Conservation (phyloP, 2,888 invertebrate genomes). For the Caenorhabditis afra region DNA sequence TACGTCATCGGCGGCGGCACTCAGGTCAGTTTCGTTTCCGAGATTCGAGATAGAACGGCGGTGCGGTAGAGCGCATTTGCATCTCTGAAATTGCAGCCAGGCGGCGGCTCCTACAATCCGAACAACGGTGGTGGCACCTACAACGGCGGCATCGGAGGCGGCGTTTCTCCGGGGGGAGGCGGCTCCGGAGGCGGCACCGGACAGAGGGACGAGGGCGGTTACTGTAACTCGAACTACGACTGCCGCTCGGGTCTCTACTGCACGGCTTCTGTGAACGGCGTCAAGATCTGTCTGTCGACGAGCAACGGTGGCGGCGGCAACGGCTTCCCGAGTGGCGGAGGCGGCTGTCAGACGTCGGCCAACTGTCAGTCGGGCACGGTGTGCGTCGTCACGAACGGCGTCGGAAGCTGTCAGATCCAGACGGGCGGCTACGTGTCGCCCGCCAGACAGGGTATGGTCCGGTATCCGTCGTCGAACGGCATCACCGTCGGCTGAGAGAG, state of each 20-base stretch:
- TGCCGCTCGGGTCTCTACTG: slow-evolving; percentile 45
- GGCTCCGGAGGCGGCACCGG: no score
- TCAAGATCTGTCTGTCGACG: slow-evolving; percentile 51
- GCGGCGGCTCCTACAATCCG: slow-evolving; percentile 38
- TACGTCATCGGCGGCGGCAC: slow-evolving; percentile 55
- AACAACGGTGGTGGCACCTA: neutral
- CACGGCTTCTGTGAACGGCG: slow-evolving; percentile 51
- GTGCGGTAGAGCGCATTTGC: neutral
- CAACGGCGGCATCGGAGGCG: slow-evolving; percentile 38
- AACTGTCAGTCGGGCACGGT: slow-evolving; percentile 28
- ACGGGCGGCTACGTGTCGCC: slow-evolving; percentile 50
- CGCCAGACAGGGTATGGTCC: slow-evolving; percentile 54
- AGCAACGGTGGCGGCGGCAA: slow-evolving; percentile 26
- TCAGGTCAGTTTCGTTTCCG: slow-evolving; percentile 22
- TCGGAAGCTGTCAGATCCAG: slow-evolving; percentile 46
- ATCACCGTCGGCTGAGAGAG: slow-evolving; percentile 32
- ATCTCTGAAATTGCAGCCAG: slow-evolving; percentile 33
- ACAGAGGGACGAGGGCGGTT: slow-evolving; percentile 31
- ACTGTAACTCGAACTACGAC: slow-evolving; percentile 43
- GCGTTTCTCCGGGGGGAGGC: slow-evolving; percentile 38
- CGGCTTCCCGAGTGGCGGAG: slow-evolving; percentile 13
- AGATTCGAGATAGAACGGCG: no score
- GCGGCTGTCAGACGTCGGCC: slow-evolving; percentile 23
- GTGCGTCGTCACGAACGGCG: slow-evolving; percentile 41
- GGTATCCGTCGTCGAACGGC: slow-evolving; percentile 39